phyloP scores from a whole-genome alignment of 2,797 vertebrate genomes.

The Choloepus didactylus region DNA sequence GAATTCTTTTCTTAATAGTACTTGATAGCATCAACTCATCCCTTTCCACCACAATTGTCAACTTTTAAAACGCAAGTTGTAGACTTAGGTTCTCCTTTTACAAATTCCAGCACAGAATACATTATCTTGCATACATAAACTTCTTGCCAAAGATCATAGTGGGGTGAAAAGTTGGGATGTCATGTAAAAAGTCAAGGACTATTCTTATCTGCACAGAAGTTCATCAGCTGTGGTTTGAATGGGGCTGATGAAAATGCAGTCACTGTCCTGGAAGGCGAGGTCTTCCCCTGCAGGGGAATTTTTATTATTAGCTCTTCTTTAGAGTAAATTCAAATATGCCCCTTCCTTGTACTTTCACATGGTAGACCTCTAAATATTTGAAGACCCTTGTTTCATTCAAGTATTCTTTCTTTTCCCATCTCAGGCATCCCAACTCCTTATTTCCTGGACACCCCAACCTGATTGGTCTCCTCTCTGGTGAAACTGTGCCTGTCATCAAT shows the following conservation, averaged over 20 bases:
- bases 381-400: not conserved
- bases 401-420: not conserved
- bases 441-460: not conserved
- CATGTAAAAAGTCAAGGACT: fast-evolving
- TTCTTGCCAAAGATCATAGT: not conserved
- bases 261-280: not conserved
- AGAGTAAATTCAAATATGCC: too few species aligned
- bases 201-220: fast-evolving
- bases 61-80: not conserved
- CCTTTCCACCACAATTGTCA: not conserved
- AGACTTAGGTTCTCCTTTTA: not conserved
- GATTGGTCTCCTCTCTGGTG: not conserved
- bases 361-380: not conserved
- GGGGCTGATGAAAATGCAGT: not conserved
- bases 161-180: not conserved
- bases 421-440: not conserved
- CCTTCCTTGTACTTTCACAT: too few species aligned
- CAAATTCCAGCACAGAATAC: not conserved
- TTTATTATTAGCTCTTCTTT: fast-evolving
- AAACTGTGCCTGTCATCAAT: fast-evolving
- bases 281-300: not conserved
- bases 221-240: fast-evolving
- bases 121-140: not conserved
- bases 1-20: conserved; percentile 17
- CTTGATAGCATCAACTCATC: not conserved